Evolutionary conservation across 2,797 vertebrate genomes (phyloP), one percentile per base, ranked within the genome.

Genomic region (Coreius guichenoti): DNA sequence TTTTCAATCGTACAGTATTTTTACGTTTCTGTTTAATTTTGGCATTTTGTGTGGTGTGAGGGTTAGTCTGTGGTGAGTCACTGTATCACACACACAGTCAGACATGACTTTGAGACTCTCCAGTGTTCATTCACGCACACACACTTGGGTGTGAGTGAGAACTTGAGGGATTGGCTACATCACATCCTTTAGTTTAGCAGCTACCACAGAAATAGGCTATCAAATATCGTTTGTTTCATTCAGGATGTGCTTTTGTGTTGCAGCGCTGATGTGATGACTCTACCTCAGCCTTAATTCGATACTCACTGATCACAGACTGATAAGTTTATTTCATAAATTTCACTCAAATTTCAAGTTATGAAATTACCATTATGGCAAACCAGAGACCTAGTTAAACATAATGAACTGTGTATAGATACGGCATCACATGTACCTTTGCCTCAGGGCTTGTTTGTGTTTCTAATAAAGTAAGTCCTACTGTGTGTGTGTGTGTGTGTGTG

Each of bases 81-180:
- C 43, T 63, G 39, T 49, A 13, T 36, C 11, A 45, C 69, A 33
- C 69, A 33, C 58, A 73, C 68, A 61, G 54, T 63, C 54, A 82
- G 2, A 2, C 81, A 73, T 85, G 83, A 85, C 74, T 69, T 84
- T 69, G 49, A 80, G 63, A 79, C 54, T 72, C 83, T 81, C 31
- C 11, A 33, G 56, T 67, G 72, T 61, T 86, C 56, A 81, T 39
- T 29, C 82, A 81, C 33, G 49, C 70, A 12, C 36, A 75, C 23
- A 80, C 80, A 67, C 77, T 75, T 74, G 39, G 33, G 69, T 82
- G 51, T 88, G 80, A 85, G 82, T 82, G 79, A 88, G 86, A 33
- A 72, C 36, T 86, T 23, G 39, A 14, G 43, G 43, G 43, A 79
- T 47, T 56, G 39, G 17, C 23, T 36, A 75, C 31, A 3, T 83